Evolutionary conservation across 1,140 invertebrate species (phyloP).

Genomic region (Tetranychus urticae): DNA sequence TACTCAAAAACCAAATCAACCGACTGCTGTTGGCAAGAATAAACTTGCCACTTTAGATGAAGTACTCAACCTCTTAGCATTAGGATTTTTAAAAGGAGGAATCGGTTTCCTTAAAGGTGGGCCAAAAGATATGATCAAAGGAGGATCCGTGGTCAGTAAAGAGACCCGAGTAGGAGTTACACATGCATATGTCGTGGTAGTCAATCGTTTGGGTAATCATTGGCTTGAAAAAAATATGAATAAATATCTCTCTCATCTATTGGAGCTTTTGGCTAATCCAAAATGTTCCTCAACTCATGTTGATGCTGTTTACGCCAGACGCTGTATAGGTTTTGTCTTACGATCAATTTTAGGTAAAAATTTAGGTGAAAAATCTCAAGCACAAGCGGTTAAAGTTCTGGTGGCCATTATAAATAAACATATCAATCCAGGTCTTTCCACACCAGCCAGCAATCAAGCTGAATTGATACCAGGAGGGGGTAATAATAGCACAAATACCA

Average conservation of each 20-base stretch:
- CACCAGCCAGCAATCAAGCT: neutral
- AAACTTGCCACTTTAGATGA: constrained; percentile 61
- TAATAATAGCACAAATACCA: neutral
- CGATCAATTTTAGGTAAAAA: constrained; percentile 70
- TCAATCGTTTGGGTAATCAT: constrained; percentile 65
- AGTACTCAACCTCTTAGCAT: constrained; percentile 64
- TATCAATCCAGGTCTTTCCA: constrained; percentile 45
- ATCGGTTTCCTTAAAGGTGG: constrained; percentile 74
- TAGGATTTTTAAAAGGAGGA: constrained; percentile 81
- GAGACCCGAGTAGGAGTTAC: constrained; percentile 89
- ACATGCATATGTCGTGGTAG: constrained; percentile 75
- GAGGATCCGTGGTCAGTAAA: constrained; percentile 63
- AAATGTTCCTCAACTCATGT: constrained; percentile 82
- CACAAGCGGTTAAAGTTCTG: constrained; percentile 73
- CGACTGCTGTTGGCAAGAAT: constrained; percentile 10
- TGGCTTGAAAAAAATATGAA: constrained; percentile 86
- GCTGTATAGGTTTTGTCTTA: constrained; percentile 88
- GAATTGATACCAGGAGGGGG: neutral
- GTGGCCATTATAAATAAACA: constrained; percentile 72
- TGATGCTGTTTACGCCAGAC: constrained; percentile 88
- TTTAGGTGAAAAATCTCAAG: constrained; percentile 86
- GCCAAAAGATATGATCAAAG: constrained; percentile 85
- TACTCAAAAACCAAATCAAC: constrained; percentile 33
- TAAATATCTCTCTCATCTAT: constrained; percentile 55
- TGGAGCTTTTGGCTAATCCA: constrained; percentile 67